Percentiles rank a stretch among this genome's conserved stretches.
Conservation (phyloP, 2,888 invertebrate genomes). For the Tachina lurida region DNA sequence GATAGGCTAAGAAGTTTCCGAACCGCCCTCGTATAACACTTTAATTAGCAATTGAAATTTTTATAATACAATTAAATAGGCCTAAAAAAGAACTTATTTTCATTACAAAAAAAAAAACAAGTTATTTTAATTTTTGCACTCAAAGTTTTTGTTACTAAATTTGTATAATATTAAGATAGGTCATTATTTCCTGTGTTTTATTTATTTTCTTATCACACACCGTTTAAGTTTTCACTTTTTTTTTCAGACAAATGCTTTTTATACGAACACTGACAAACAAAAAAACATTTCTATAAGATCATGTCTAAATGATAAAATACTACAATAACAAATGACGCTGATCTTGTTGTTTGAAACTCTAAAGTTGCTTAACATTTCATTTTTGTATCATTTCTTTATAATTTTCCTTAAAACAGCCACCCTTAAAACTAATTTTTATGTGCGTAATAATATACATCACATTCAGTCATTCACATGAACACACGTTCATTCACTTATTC, state of each 20-base stretch:
- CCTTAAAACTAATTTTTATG: slow-evolving; percentile 57
- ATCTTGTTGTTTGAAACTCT: slow-evolving; percentile 42
- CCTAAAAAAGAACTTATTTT: slow-evolving; percentile 24
- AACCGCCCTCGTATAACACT: too few species aligned
- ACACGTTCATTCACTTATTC: background rate
- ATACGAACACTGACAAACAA: slow-evolving; percentile 4
- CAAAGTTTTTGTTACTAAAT: background rate
- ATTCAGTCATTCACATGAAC: background rate
- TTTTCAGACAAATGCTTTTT: slow-evolving; percentile 45
- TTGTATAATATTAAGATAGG: slow-evolving; percentile 64
- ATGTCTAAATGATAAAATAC: slow-evolving; percentile 61
- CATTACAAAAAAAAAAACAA: background rate
- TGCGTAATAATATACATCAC: slow-evolving; percentile 49
- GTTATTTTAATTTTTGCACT: background rate
- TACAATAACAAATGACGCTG: slow-evolving; percentile 60
- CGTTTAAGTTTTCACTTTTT: slow-evolving; percentile 63
- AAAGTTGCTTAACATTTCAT: slow-evolving; percentile 27
- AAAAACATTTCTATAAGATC: slow-evolving; percentile 39
- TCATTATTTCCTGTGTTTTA: slow-evolving; percentile 65
- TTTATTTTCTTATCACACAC: slow-evolving; percentile 2
- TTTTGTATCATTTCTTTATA: background rate
- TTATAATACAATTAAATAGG: slow-evolving; percentile 42
- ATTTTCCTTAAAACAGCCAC: slow-evolving; percentile 47
- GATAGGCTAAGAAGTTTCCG: too few species aligned
- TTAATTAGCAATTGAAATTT: slow-evolving; percentile 68